phyloP scores from a whole-genome alignment of 1,140 invertebrate species.

The Rhagoletis zephyria region DNA sequence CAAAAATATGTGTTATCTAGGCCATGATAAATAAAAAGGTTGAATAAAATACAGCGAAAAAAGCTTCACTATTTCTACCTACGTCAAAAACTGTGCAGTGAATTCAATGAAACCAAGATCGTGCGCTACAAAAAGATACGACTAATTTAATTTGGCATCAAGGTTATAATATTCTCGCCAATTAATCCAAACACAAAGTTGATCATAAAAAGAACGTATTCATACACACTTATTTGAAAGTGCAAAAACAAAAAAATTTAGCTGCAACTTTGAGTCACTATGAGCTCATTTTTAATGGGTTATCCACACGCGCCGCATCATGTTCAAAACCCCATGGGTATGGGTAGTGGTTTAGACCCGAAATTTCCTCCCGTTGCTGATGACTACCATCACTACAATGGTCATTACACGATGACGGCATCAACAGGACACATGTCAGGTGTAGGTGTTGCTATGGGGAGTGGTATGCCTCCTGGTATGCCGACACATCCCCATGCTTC shows the following conservation, averaged over 20 bases:
- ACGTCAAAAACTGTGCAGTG: not conserved
- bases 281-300: slow-evolving; percentile 74
- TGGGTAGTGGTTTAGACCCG: slow-evolving; percentile 70
- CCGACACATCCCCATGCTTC: slow-evolving; percentile 68
- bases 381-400: slow-evolving; percentile 72
- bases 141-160: not conserved
- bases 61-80: not conserved
- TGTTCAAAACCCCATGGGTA: slow-evolving; percentile 72
- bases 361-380: slow-evolving; percentile 72
- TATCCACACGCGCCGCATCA: slow-evolving; percentile 75
- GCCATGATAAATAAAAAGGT: not conserved
- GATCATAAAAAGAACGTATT: not conserved
- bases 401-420: slow-evolving; percentile 71
- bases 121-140: not conserved
- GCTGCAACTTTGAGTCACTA: slow-evolving; percentile 54
- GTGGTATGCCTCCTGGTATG: slow-evolving; percentile 59
- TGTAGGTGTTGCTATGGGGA: slow-evolving; percentile 56
- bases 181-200: not conserved
- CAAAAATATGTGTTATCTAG: not conserved
- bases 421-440: slow-evolving; percentile 68
- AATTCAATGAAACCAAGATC: not conserved
- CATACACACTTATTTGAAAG: no score
- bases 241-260: not conserved
- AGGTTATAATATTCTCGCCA: not conserved
- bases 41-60: not conserved